phyloP scores from a whole-genome alignment of 2,113 vertebrate species.

The Siniperca chuatsi region DNA sequence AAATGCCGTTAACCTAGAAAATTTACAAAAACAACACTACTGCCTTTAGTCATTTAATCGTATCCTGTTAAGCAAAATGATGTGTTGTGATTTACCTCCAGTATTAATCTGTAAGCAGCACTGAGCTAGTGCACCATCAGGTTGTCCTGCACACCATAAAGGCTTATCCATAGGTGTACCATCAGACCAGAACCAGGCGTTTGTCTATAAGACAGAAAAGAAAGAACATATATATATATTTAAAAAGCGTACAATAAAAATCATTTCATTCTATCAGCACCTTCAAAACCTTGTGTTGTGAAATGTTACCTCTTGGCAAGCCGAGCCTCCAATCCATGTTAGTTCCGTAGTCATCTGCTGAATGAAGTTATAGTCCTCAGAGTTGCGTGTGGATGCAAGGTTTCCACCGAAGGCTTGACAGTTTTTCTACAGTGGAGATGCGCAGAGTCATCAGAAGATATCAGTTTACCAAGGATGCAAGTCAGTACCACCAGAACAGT shows the following conservation, averaged over 20 bases:
- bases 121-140: background rate
- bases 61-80: background rate
- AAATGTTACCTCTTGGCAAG: background rate
- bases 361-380: too few relatives aligned
- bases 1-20: background rate
- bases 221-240: background rate
- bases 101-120: background rate
- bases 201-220: background rate
- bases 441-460: too few relatives aligned
- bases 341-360: too few relatives aligned
- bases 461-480: background rate
- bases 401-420: background rate
- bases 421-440: background rate
- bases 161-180: rapidly evolving
- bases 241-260: background rate
- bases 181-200: background rate
- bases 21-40: background rate
- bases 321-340: background rate
- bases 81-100: background rate
- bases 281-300: background rate
- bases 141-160: background rate
- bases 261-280: background rate
- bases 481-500: background rate
- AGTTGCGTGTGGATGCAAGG: background rate
- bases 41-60: background rate